Evolutionary conservation across 2,888 invertebrate species (phyloP), one percentile per base, ranked within the genome.

Genomic region (Pyrochroa serraticornis): DNA sequence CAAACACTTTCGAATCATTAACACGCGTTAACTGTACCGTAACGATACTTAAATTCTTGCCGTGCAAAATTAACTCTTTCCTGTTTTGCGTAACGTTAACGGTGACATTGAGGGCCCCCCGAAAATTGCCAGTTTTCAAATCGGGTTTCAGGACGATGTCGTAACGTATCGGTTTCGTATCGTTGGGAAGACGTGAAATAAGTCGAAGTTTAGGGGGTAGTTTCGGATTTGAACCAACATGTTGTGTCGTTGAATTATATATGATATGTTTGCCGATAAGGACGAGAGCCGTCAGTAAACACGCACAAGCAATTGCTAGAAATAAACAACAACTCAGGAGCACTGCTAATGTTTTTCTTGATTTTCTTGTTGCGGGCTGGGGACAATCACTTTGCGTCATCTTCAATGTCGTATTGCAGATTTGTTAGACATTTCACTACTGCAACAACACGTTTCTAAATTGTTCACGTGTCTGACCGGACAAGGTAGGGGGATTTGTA

Each of bases 81-180:
- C 66, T 64, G 7, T 57, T 57, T 37, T 50, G 49, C 8, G 73
- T 60, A 1, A 85, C 75, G 49, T 82, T 76, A 41, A 86, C 69
- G 2, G 79, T 76, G 37, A 86, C 84, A 36, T 80, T 82, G 0
- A 86, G 84, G 42, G 79, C 79, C 8, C 90, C 90, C 7, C 75
- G 72, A 70, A 85, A 89, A 0, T 78, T 81, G 33, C 85, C 85
- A n/a, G 77, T 77, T 8, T 79, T 77, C 44, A 91, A 80, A 71
- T 89, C 81, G 0, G 91, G 90, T 51, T 84, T 80, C 48, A 91
- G 76, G 9, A 80, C 82, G 3, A 91, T 74, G 50, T 88, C 84
- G 70, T 91, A 91, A 55, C 84, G 83, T 2, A 82, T 61, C 0
- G 91, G 90, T 9, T 77, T 76, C 0, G 87, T 81, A 43, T 84